Conservation (phyloP, 2,113 vertebrate species). For the Grammomys surdaster region DNA sequence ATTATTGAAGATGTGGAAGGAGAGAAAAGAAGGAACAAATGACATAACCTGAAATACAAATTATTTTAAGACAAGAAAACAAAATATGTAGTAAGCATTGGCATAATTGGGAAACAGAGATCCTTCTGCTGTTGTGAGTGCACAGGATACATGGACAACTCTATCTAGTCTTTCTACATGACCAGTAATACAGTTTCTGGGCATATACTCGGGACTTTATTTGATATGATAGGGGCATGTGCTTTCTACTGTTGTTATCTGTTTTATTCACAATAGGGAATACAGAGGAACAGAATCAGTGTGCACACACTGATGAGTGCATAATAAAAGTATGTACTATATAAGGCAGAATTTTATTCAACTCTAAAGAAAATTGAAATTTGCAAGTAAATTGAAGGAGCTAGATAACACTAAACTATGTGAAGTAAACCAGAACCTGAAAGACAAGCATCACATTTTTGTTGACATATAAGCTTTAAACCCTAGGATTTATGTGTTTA, state of each 20-base stretch:
- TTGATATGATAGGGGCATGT: neutral
- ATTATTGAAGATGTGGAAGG: neutral
- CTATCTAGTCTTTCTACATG: neutral
- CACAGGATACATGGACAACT: neutral
- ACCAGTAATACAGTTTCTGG: neutral
- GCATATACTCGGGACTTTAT: neutral
- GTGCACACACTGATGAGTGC: neutral
- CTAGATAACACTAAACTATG: neutral
- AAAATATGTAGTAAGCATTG: neutral
- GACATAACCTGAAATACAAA: neutral
- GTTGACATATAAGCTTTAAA: neutral
- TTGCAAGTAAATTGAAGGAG: neutral
- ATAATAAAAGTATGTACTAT: neutral
- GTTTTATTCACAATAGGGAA: neutral
- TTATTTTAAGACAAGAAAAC: neutral
- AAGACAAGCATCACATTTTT: neutral
- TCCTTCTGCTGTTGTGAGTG: neutral
- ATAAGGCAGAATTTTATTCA: neutral
- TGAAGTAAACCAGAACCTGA: neutral
- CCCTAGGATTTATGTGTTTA: neutral
- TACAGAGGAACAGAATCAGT: neutral
- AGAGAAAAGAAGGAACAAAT: neutral
- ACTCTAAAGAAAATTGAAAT: neutral
- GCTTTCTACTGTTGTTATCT: neutral
- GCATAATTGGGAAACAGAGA: neutral